Conservation (phyloP, 2,113 vertebrate species). For the Epinephelus lanceolatus region DNA sequence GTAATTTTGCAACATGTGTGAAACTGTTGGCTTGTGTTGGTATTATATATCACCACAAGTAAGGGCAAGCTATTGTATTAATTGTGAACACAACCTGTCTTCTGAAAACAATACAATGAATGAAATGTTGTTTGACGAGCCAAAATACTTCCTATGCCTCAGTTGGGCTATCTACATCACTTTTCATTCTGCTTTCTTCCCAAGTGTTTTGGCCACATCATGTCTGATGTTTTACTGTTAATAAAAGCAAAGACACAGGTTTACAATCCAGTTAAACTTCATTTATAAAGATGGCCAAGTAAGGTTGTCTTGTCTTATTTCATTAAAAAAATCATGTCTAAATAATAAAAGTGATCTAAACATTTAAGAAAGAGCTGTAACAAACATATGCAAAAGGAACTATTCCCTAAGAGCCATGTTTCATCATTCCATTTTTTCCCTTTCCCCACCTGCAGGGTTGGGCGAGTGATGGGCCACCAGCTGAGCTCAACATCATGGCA, state of each 20-base stretch:
- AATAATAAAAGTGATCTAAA: background rate
- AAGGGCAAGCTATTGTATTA: background rate
- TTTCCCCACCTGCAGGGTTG: constrained; percentile 83
- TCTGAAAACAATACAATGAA: background rate
- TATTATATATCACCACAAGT: background rate
- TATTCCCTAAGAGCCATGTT: background rate
- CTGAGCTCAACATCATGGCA: constrained; percentile 95
- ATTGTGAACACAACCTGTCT: background rate
- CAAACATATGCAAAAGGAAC: background rate
- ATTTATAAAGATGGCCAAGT: background rate
- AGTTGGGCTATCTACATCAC: background rate
- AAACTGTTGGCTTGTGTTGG: background rate
- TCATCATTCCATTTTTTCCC: background rate
- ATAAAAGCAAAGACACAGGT: background rate
- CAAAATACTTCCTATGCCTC: background rate
- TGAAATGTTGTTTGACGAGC: background rate
- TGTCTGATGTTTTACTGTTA: background rate
- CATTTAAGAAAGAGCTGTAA: background rate
- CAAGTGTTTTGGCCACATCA: background rate
- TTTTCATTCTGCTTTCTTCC: background rate
- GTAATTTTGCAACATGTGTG: background rate
- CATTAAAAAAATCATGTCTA: no score
- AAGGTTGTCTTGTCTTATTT: no score
- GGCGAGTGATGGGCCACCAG: constrained; percentile 95
- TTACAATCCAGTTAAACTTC: background rate